phyloP scores from a whole-genome alignment of 2,888 invertebrate species.

The Pachycephus smyrnensis region DNA sequence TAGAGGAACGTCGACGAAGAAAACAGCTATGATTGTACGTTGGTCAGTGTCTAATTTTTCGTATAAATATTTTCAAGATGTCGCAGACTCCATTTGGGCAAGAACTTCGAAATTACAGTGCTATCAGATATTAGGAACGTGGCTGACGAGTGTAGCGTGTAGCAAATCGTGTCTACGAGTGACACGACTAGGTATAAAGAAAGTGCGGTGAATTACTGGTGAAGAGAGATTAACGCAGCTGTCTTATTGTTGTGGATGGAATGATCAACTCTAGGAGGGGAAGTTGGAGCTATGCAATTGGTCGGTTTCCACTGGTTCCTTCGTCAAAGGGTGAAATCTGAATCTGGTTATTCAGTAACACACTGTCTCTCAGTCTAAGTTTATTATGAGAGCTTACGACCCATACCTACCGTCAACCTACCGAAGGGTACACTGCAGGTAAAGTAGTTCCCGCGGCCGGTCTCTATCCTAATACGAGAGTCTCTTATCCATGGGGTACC shows the following conservation, averaged over 20 bases:
- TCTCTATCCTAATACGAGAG: constrained; percentile 50
- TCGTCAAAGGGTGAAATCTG: constrained; percentile 64
- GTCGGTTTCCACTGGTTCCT: constrained; percentile 63
- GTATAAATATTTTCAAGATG: neutral
- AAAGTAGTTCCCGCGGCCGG: constrained; percentile 68
- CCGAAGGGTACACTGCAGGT: constrained; percentile 67
- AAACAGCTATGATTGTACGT: neutral
- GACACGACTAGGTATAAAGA: constrained; percentile 32
- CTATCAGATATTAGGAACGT: constrained; percentile 23
- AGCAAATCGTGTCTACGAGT: constrained; percentile 21
- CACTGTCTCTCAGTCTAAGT: constrained; percentile 65
- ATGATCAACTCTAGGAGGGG: constrained; percentile 67
- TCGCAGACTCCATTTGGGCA: neutral
- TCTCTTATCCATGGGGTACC: constrained; percentile 18
- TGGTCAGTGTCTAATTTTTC: neutral
- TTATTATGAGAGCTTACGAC: constrained; percentile 65
- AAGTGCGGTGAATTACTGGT: constrained; percentile 53
- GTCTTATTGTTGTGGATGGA: constrained; percentile 67
- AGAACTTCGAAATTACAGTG: neutral
- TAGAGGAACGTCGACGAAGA: neutral
- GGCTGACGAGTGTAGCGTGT: constrained; percentile 43
- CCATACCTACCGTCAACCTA: constrained; percentile 65
- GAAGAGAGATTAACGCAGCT: constrained; percentile 66
- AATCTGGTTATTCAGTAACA: constrained; percentile 66
- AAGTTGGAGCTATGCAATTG: constrained; percentile 63